A percentile compares a stretch with the other conserved stretches of the same genome.
Conservation (phyloP, 2,888 invertebrate species). For the Eudasyphora cyanicolor region DNA sequence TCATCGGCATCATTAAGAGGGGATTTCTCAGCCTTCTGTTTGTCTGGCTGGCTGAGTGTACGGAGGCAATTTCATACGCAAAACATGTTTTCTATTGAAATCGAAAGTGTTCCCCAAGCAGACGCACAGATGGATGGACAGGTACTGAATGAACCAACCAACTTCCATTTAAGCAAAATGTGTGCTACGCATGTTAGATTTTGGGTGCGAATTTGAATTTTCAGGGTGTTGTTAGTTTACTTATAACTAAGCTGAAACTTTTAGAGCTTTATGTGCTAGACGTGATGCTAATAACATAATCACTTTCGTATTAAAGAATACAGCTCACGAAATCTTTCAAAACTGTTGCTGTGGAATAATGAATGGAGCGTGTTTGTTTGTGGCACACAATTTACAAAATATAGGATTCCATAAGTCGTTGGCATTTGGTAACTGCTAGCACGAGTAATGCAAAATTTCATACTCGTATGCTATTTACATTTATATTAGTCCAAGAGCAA, state of each 20-base stretch:
- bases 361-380: too few relatives aligned
- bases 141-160: neutral
- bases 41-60: constrained; percentile 9
- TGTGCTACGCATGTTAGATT: constrained; percentile 34
- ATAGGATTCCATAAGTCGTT: too few relatives aligned
- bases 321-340: neutral
- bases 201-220: neutral
- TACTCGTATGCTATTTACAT: too few relatives aligned
- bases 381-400: too few relatives aligned
- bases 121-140: neutral
- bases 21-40: constrained; percentile 25
- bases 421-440: too few relatives aligned
- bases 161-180: neutral
- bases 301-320: neutral
- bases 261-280: neutral
- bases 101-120: constrained; percentile 29
- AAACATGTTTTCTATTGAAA: constrained; percentile 54
- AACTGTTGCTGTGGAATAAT: neutral
- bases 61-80: neutral
- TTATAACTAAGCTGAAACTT: neutral
- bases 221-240: neutral
- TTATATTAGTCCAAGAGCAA: too few relatives aligned
- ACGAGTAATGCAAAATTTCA: too few relatives aligned
- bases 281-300: neutral
- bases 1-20: neutral